Evolutionary conservation across 1,140 invertebrate genomes (phyloP), one percentile per base, ranked within the genome.

Genomic region (Lepidurus arcticus): DNA sequence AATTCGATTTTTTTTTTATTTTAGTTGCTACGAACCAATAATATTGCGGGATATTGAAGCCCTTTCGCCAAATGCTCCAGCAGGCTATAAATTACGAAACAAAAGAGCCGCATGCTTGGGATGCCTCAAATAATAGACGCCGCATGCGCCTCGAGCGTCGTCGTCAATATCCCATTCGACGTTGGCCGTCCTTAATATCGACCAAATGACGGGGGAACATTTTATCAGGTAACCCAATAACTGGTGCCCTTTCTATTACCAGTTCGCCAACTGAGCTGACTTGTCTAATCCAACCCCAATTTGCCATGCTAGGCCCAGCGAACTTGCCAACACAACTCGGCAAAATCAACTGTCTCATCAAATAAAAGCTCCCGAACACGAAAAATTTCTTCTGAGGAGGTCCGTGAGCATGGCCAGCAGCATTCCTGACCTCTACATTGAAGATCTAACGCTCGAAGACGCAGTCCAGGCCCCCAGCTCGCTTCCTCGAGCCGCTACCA

Each of bases 181-280:
- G 53, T 65, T 65, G 53, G 53, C 53, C 53, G 53, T 13, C 53
- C 53, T 21, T 65, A 21, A 65, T 65, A 65, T 65, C 53, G 53
- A 65, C 53, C 53, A 65, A 65, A 65, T 65, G 53, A 21, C n/a
- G 53, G 53, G 47, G 7, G 53, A 65, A 21, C 53, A 65, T 65
- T 65, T 65, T 65, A 65, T 65, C 53, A 65, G 53, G 53, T 65
- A 21, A 65, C 53, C 0, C 53, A 65, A 65, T 10, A 65, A 13
- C 21, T 21, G 1, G 21, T 65, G 6, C 53, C 21, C 21, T 4
- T 9, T 65, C 16, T 16, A 65, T n/a, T 21, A n/a, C 53, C 16
- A 65, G 53, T n/a, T 65, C 13, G 6, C 53, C 16, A 65, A 65
- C 53, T 65, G 53, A 65, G 53, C 53, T 65, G 53, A 65, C 53